phyloP scores from a whole-genome alignment of 1,140 invertebrate species.

The Bombus pascuorum region DNA sequence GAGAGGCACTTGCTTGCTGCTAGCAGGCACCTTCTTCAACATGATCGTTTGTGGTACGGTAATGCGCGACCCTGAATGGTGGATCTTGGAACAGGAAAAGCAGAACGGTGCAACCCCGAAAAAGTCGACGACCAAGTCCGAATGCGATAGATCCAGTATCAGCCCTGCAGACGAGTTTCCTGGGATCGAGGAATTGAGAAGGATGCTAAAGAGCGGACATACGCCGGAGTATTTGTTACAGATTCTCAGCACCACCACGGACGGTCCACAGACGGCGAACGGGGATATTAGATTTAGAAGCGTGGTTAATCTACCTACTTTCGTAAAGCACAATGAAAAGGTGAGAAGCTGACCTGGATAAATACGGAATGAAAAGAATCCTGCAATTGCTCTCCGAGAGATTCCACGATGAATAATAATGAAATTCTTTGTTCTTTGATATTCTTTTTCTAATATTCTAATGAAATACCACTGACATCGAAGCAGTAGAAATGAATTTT shows the following conservation, averaged over 20 bases:
- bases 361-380: background rate
- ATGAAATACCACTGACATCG: background rate
- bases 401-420: background rate
- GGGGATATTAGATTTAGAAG: conserved; percentile 83
- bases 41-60: conserved; percentile 94
- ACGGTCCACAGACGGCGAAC: conserved; percentile 67
- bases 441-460: no score
- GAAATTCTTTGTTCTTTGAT: background rate
- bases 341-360: conserved; percentile 74
- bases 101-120: conserved; percentile 65
- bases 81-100: conserved; percentile 85
- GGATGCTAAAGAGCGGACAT: conserved; percentile 85
- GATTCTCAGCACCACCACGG: conserved; percentile 84
- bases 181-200: conserved; percentile 86
- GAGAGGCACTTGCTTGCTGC: conserved; percentile 92
- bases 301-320: conserved; percentile 89
- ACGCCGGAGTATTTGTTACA: conserved; percentile 87
- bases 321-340: conserved; percentile 87
- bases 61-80: conserved; percentile 93
- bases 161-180: conserved; percentile 84
- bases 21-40: conserved; percentile 93
- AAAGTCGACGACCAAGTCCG: conserved; percentile 78
- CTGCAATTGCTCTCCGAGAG: background rate
- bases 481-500: background rate
- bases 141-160: conserved; percentile 75